These are phyloP conservation scores for Sebastolobus altivelis DNA, from an alignment of 2,797 vertebrate genomes.

Conservation along the genomic window DNA sequence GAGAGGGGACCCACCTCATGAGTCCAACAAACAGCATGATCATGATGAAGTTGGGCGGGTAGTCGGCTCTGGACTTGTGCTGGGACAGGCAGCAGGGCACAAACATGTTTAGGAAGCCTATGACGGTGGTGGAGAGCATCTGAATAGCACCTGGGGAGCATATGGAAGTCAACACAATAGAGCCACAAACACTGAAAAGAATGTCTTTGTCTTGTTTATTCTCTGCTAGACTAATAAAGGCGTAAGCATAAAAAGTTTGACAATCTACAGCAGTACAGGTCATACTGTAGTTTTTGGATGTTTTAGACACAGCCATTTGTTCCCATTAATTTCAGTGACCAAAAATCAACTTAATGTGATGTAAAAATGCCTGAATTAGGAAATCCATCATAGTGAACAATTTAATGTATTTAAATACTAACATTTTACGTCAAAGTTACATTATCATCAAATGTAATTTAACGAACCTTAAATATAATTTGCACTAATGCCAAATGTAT, in stretches of 20 bases:
- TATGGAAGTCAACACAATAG: not conserved
- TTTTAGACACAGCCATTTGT: not conserved
- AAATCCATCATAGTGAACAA: not conserved
- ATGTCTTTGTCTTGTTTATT: not conserved
- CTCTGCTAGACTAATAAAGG: not conserved
- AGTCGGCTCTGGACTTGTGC: conserved; percentile 92
- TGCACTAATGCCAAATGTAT: not conserved
- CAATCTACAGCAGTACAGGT: not conserved
- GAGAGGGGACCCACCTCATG: conserved; percentile 88
- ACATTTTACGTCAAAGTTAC: not conserved
- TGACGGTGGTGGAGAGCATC: conserved; percentile 95
- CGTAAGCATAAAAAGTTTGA: not conserved
- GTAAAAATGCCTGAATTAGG: not conserved
- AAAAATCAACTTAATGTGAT: not conserved
- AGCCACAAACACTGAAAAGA: not conserved
- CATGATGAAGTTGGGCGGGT: conserved; percentile 94
- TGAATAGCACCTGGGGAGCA: conserved; percentile 90
- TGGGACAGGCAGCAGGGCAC: conserved; percentile 94
- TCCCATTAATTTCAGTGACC: not conserved
- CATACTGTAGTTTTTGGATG: not conserved
- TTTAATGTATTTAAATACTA: not conserved
- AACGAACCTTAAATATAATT: not conserved
- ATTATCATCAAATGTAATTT: not conserved
- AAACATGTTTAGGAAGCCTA: conserved; percentile 93
- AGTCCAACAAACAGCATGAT: conserved; percentile 97